phyloP scores from a whole-genome alignment of 2,113 vertebrate genomes.

The Delphinus delphis region DNA sequence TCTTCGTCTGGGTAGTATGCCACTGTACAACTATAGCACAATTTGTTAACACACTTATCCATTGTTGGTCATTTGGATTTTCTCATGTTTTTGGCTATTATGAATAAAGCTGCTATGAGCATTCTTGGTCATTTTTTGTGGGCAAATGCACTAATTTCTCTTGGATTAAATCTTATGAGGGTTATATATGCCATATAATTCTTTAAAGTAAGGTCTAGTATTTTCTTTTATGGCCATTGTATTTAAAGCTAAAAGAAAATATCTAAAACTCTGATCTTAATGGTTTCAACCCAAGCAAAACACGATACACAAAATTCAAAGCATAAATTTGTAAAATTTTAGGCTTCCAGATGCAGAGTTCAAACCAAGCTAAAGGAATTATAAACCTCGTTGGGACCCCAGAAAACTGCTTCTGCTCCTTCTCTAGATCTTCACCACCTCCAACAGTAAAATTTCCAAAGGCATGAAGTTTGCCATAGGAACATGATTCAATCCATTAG shows the following conservation, averaged over 20 bases:
- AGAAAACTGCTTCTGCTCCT: neutral
- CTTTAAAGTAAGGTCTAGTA: neutral
- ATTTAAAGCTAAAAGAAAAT: conserved; percentile 27
- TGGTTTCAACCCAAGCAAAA: neutral
- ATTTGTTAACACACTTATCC: neutral
- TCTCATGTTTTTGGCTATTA: neutral
- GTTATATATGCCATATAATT: neutral
- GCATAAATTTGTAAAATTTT: neutral
- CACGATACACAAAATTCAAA: conserved; percentile 11
- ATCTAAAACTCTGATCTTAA: neutral
- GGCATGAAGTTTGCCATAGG: neutral
- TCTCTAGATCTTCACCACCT: neutral
- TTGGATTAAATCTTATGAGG: neutral
- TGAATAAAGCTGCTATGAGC: neutral
- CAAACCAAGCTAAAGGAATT: neutral
- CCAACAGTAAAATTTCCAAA: neutral
- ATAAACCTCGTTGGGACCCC: neutral
- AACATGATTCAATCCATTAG: neutral
- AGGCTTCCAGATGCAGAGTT: neutral
- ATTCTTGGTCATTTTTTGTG: neutral
- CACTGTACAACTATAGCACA: neutral
- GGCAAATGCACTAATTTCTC: neutral
- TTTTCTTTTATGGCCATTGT: neutral
- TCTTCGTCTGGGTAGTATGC: neutral
- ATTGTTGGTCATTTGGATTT: neutral